Percentiles rank a stretch among this genome's conserved stretches.
These are phyloP conservation scores for Cartodere bifasciata DNA, from an alignment of 2,888 invertebrate genomes.

Conservation along the genomic window DNA sequence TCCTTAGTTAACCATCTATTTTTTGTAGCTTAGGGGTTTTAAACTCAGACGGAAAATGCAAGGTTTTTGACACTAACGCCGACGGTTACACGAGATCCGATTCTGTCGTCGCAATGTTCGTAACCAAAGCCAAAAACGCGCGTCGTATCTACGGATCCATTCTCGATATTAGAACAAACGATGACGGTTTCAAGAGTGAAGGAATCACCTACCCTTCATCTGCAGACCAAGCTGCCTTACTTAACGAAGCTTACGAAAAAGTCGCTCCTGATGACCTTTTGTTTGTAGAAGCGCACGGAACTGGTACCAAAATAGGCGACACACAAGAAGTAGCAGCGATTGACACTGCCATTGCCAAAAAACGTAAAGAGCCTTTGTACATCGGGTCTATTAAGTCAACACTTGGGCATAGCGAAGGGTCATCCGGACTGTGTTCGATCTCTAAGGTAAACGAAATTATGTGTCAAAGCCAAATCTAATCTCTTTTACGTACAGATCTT, in stretches of 20 bases:
- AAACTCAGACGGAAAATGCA: slow-evolving; percentile 74
- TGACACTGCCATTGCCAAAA: slow-evolving; percentile 62
- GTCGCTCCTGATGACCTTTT: slow-evolving; percentile 58
- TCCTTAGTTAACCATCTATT: too few species aligned
- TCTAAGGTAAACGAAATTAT: too few species aligned
- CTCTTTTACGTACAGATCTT: too few species aligned
- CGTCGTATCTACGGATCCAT: slow-evolving; percentile 37
- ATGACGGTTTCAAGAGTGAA: slow-evolving; percentile 30
- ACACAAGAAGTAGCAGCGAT: slow-evolving; percentile 81
- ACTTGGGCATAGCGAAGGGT: slow-evolving; percentile 83
- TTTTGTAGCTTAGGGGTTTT: slow-evolving; percentile 53
- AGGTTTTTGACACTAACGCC: slow-evolving; percentile 79
- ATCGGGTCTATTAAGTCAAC: slow-evolving; percentile 91
- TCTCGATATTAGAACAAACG: slow-evolving; percentile 28
- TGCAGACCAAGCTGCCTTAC: slow-evolving; percentile 45
- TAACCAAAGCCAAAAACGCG: slow-evolving; percentile 50
- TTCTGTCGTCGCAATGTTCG: slow-evolving; percentile 52
- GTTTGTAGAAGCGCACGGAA: slow-evolving; percentile 81
- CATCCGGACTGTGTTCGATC: slow-evolving; percentile 71
- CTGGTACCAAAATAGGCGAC: slow-evolving; percentile 71
- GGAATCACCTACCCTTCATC: slow-evolving; percentile 31
- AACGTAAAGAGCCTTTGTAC: slow-evolving; percentile 52
- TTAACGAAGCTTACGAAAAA: slow-evolving; percentile 52
- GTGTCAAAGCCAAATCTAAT: too few species aligned
- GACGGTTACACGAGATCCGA: slow-evolving; percentile 75